Base-by-base conservation (phyloP, 2,797 vertebrate species). In the Chelonia mydas region DNA sequence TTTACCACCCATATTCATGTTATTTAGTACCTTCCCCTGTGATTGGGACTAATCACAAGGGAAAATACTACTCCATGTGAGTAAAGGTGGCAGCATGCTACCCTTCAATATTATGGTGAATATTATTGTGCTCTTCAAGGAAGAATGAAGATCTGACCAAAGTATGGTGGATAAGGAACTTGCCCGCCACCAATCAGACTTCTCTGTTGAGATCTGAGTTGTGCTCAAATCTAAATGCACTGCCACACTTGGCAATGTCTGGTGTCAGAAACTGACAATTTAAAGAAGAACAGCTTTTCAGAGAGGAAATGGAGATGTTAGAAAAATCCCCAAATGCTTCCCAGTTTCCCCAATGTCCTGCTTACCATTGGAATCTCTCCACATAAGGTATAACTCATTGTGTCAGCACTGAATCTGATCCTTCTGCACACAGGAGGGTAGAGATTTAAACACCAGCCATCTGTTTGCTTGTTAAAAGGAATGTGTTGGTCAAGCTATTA, bases 381-480 rank as follows among this genome's bases (percentile, higher is more conserved):
- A 57, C 25, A 88, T 53, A n/a, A 17, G 72, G 17, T 83, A 17
- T 81, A 90, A 89, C 15, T 90, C 41, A 19, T 41, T 17, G 11
- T 91, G 86, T 93, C 89, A 92, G n/a, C 68, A 51, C 84, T 77
- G 77, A 94, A 65, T 16, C 81, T 93, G 77, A 65, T 95, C 79
- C 65, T 81, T 50, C 83, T 92, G 81, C 87, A 90, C 57, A 86
- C 86, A 86, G 90, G 80, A 92, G 31, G 57, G 72, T 55, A 90
- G 68, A 94, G 84, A 54, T 76, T 89, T 90, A 96, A 93, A 88
- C 87, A 81, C 77, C 81, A 90, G 72, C 83, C 90, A 93, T 97
- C 91, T 96, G 91, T 96, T 96, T 96, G 87, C 51, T 95, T 79
- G 86, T 91, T 83, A 79, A 89, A 54, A 93, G 83, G 94, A 97